Percentiles rank a stretch among this genome's conserved stretches.
These are phyloP conservation scores for Lymantria monacha DNA, from an alignment of 2,888 invertebrate species.

Conservation along the genomic window DNA sequence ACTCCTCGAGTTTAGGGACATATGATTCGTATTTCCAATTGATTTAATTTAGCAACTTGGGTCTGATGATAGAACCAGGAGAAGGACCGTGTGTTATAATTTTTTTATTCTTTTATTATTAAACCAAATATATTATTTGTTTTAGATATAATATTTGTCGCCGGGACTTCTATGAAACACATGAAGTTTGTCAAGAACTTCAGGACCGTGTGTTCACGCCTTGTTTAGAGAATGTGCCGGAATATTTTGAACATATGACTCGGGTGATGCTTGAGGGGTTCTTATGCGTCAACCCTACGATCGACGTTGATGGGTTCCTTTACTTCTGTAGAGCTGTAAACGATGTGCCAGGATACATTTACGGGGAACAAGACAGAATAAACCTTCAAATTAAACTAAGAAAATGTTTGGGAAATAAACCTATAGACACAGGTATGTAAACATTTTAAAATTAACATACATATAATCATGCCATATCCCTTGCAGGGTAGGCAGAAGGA, in stretches of 20 bases:
- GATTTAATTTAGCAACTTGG: no score
- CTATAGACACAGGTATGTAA: conserved; percentile 51
- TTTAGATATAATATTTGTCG: conserved; percentile 87
- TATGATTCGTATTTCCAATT: no score
- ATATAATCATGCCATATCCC: no score
- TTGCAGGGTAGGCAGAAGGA: no score
- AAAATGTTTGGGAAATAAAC: conserved; percentile 50
- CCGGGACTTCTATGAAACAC: conserved; percentile 83
- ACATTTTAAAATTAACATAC: no score
- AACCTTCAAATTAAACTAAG: conserved; percentile 45
- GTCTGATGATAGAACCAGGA: no score
- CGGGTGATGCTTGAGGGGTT: conserved; percentile 85
- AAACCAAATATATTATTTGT: neutral
- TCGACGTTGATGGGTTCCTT: conserved; percentile 74
- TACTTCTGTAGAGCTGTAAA: conserved; percentile 80
- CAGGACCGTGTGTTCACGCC: conserved; percentile 84
- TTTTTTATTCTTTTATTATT: no score
- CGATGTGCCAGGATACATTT: conserved; percentile 81
- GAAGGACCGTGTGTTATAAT: no score
- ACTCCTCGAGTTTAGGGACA: no score
- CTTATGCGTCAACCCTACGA: conserved; percentile 86
- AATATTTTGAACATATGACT: conserved; percentile 86
- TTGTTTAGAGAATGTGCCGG: conserved; percentile 79
- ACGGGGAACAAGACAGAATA: conserved; percentile 58
- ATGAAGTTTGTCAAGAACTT: conserved; percentile 81